Evolutionary conservation across 2,113 vertebrate genomes (phyloP).

Genomic region (Scolopax mira): DNA sequence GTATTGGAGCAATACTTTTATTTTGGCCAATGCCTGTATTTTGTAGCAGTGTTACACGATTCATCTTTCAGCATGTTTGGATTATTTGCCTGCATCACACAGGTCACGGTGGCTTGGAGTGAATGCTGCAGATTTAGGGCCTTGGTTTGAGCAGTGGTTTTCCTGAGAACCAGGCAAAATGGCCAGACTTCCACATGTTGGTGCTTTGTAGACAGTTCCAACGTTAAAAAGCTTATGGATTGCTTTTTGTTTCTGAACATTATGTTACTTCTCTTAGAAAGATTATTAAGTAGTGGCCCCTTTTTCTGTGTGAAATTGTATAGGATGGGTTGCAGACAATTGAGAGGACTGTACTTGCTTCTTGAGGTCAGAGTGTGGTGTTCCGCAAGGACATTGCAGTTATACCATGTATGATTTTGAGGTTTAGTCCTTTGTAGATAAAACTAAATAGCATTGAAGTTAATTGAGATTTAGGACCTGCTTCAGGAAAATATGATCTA

Average conservation of each 20-base stretch:
- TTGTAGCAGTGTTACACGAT: background rate
- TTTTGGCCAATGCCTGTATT: constrained; percentile 2
- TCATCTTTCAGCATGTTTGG: background rate
- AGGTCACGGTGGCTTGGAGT: background rate
- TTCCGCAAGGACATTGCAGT: rapidly evolving
- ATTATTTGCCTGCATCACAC: background rate
- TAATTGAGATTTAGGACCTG: background rate
- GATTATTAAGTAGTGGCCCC: background rate
- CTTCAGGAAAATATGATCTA: background rate
- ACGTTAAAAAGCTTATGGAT: background rate
- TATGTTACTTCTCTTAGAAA: background rate
- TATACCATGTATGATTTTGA: background rate
- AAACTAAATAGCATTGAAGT: background rate
- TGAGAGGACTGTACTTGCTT: background rate
- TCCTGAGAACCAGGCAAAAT: background rate
- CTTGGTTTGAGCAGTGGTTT: background rate
- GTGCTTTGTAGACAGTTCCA: background rate
- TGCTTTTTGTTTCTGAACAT: background rate
- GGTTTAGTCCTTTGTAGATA: background rate
- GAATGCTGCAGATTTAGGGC: background rate
- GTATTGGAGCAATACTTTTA: background rate
- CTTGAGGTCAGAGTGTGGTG: background rate
- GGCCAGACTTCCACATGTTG: background rate
- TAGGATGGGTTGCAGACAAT: background rate
- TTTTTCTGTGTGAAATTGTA: background rate